phyloP scores from a whole-genome alignment of 2,797 vertebrate genomes.

The Nyctibius grandis region DNA sequence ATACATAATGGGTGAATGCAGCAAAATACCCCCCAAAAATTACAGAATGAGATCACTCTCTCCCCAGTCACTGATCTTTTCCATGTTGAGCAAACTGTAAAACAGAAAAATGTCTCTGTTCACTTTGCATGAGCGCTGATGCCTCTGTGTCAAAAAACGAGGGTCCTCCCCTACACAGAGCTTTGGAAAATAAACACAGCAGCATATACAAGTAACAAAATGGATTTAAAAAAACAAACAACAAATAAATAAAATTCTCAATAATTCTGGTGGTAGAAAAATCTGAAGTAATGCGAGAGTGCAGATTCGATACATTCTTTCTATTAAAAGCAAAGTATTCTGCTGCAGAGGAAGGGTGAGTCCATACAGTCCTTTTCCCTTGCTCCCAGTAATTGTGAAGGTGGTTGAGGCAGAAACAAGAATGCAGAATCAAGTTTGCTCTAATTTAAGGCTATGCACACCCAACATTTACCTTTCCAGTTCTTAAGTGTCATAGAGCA shows the following conservation, averaged over 20 bases:
- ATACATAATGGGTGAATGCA: slow-evolving; percentile 47
- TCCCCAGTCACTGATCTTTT: slow-evolving; percentile 33
- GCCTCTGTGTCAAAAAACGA: slow-evolving; percentile 11
- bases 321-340: slow-evolving; percentile 17
- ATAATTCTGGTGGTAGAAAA: background rate
- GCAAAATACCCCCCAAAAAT: background rate
- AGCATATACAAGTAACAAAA: background rate
- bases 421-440: background rate
- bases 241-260: background rate
- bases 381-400: background rate
- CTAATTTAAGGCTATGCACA: background rate
- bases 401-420: background rate
- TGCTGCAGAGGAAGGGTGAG: background rate
- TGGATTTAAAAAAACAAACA: background rate
- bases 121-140: slow-evolving; percentile 18
- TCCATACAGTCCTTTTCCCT: background rate
- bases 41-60: slow-evolving; percentile 45
- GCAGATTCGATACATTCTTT: background rate
- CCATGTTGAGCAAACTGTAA: slow-evolving; percentile 38
- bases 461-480: background rate
- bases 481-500: background rate
- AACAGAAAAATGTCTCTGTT: slow-evolving; percentile 6
- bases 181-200: slow-evolving; percentile 5
- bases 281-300: background rate
- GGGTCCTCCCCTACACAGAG: background rate